phyloP scores from a whole-genome alignment of 1,140 invertebrate genomes.

The Drosophila malerkotliana region DNA sequence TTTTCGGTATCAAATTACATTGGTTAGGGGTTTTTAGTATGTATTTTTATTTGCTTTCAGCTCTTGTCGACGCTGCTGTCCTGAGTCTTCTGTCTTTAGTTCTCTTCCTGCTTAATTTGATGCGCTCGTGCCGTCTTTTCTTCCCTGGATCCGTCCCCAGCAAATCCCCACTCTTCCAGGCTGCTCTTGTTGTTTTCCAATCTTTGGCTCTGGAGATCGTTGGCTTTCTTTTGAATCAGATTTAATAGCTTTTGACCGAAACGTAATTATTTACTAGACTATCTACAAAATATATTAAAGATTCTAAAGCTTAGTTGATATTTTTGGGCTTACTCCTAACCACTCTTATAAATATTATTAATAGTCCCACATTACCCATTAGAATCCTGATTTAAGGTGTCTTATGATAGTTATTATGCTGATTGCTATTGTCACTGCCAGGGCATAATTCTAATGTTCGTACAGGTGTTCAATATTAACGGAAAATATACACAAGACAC shows the following conservation, averaged over 20 bases:
- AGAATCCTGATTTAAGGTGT: neutral
- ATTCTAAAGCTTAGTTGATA: slow-evolving; percentile 46
- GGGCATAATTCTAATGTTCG: slow-evolving; percentile 25
- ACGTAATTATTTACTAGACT: slow-evolving; percentile 66
- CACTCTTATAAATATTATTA: neutral
- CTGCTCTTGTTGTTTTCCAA: slow-evolving; percentile 30
- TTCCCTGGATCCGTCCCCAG: slow-evolving; percentile 31
- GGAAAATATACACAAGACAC: slow-evolving; percentile 13
- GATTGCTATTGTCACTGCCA: slow-evolving; percentile 37
- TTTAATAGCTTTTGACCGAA: slow-evolving; percentile 64
- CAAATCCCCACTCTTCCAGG: slow-evolving; percentile 31
- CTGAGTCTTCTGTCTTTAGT: slow-evolving; percentile 16
- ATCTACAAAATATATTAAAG: slow-evolving; percentile 58
- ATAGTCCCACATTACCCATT: slow-evolving; percentile 1
- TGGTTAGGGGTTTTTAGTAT: slow-evolving; percentile 79
- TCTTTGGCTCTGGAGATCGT: neutral
- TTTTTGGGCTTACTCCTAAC: slow-evolving; percentile 20
- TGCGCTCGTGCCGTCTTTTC: slow-evolving; percentile 68
- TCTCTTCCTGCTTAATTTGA: slow-evolving; percentile 68
- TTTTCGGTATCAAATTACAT: slow-evolving; percentile 82
- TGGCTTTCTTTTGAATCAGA: slow-evolving; percentile 40
- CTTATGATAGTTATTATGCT: slow-evolving; percentile 12
- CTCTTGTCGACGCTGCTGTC: slow-evolving; percentile 52
- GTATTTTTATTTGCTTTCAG: slow-evolving; percentile 74
- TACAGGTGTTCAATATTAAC: slow-evolving; percentile 58